Evolutionary conservation across 2,888 invertebrate genomes (phyloP), one percentile per base, ranked within the genome.

Genomic region (Eupithecia dodoneata): DNA sequence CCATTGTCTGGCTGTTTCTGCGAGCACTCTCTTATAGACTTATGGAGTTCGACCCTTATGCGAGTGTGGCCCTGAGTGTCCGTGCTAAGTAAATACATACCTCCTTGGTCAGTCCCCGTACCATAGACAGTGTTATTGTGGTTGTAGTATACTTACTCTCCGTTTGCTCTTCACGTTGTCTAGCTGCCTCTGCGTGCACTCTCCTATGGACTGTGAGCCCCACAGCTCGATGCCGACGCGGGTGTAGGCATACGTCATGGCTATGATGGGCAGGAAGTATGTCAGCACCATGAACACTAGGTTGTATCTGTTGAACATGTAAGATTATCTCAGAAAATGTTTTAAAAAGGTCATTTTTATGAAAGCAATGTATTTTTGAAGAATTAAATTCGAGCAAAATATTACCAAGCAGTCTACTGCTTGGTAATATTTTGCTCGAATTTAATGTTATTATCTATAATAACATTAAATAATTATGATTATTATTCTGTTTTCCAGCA

Each of bases 191-290:
- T 98, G 98, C 18, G 99, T 99, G 87, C 98, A 97, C 93, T 99
- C 99, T 0, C 99, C 99, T 82, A 99, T 99, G 84, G 98, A 98
- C 91, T 98, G 97, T 74, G 99, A 98, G 41, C 99, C 98, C 99
- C 99, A 99, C 63, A 99, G 95, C 88, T 99, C 98, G 73, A 97
- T 92, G 30, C 99, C 99, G 66, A 99, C 98, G 78, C 98, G 96
- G 1, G 97, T 96, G 91, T 99, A 99, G 1, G 99, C 98, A 91
- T 97, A 98, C 3, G 97, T 97, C 98, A 99, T 98, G 65, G 98
- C 98, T 81, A 97, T 96, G 87, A 99, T 97, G n/a, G 99, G 99
- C 86, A 99, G 95, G 88, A 99, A 97, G 94, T 99, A 99, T 59
- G 99, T 99, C 83, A 99, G 95, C 84, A 98, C 96, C 96, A 98